phyloP scores from a whole-genome alignment of 2,113 vertebrate genomes.

The Trochalopteron elliotii region DNA sequence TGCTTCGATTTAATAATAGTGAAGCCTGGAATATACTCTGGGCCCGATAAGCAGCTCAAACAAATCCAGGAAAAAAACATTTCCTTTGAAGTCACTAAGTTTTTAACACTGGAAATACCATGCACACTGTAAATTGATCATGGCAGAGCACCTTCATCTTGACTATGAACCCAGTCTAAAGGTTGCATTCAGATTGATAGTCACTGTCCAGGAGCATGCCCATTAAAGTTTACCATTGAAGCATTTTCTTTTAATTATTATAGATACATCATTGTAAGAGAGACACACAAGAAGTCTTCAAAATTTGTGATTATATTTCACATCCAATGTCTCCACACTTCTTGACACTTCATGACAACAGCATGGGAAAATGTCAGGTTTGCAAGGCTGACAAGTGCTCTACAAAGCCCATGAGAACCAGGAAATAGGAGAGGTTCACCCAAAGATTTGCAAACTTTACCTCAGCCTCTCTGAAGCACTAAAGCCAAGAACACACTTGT shows the following conservation, averaged over 20 bases:
- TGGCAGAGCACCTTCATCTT: not conserved
- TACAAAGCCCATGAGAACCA: not conserved
- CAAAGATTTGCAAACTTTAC: not conserved
- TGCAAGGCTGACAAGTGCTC: not conserved
- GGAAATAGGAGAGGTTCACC: not conserved
- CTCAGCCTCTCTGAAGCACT: not conserved
- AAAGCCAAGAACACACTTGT: not conserved
- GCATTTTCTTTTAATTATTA: not conserved
- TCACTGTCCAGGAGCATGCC: not conserved
- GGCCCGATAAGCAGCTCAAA: slow-evolving; percentile 28
- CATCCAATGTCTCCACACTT: not conserved
- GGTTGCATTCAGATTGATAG: not conserved
- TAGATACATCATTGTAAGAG: not conserved
- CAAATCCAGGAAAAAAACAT: not conserved
- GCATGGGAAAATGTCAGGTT: not conserved
- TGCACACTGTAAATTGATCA: not conserved
- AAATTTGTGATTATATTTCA: not conserved
- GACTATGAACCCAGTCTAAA: not conserved
- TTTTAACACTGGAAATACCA: slow-evolving; percentile 4
- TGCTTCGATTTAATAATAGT: slow-evolving; percentile 46
- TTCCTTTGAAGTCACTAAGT: not conserved
- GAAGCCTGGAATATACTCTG: not conserved
- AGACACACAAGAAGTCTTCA: not conserved
- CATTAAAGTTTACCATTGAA: not conserved
- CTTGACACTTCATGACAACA: not conserved